phyloP scores from a whole-genome alignment of 2,113 vertebrate species.

The Pollachius pollachius region DNA sequence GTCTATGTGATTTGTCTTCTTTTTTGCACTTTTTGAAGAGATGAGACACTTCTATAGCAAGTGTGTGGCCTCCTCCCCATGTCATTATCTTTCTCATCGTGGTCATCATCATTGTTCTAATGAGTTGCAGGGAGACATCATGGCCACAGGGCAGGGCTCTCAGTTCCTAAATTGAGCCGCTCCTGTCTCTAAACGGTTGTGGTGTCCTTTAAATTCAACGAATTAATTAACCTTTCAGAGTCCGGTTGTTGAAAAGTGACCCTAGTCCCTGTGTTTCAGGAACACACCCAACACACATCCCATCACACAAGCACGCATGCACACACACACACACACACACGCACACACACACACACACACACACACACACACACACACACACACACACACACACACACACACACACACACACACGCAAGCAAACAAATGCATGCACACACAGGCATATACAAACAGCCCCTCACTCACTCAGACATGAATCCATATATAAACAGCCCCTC shows the following conservation, averaged over 20 bases:
- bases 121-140: conserved; percentile 66
- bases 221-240: conserved; percentile 75
- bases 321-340: no score
- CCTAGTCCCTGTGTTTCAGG: background rate
- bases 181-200: conserved; percentile 53
- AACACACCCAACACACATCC: background rate
- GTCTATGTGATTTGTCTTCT: no score
- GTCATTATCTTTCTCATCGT: conserved; percentile 50
- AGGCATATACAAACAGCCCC: no score
- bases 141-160: conserved; percentile 69
- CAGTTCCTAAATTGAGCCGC: conserved; percentile 51
- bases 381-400: no score
- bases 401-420: no score
- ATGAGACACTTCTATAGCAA: conserved; percentile 44
- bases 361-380: no score
- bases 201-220: conserved; percentile 75
- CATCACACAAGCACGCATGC: no score
- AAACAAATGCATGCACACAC: no score
- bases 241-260: conserved; percentile 26
- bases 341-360: no score
- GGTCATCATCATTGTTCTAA: conserved; percentile 67
- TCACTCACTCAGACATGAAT: no score
- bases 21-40: conserved; percentile 15
- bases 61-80: conserved; percentile 52
- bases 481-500: no score